Conservation (phyloP, 64 coral and sea anemone genomes). For the Stichodactyla helianthus region DNA sequence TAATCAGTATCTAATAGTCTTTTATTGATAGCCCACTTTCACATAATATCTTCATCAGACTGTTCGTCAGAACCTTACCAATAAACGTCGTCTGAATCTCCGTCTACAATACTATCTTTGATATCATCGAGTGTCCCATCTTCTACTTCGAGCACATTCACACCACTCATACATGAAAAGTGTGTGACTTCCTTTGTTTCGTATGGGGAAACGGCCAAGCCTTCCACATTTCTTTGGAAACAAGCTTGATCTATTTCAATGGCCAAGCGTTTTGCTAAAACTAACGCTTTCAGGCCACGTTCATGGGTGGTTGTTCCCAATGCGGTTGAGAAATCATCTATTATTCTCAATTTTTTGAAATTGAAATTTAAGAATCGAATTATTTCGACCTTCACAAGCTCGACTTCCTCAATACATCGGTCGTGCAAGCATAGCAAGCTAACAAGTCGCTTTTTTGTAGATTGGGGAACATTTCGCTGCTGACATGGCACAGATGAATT, state of each 20-base stretch:
- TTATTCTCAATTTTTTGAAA: neutral
- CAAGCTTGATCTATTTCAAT: neutral
- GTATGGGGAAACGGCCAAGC: neutral
- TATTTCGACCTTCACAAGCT: neutral
- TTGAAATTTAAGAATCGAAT: neutral
- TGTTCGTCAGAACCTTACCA: too few relatives aligned
- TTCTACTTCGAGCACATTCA: too few relatives aligned
- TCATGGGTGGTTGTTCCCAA: neutral
- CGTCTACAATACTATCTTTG: too few relatives aligned
- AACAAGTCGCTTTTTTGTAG: neutral
- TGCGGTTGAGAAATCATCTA: neutral
- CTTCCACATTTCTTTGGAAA: neutral
- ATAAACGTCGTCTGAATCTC: too few relatives aligned
- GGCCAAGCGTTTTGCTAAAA: neutral
- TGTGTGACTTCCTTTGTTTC: neutral
- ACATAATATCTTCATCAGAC: too few relatives aligned
- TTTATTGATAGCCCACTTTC: too few relatives aligned
- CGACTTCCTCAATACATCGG: neutral
- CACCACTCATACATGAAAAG: too few relatives aligned
- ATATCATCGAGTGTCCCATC: too few relatives aligned
- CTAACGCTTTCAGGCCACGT: neutral
- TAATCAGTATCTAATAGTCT: too few relatives aligned
- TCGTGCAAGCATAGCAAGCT: neutral
- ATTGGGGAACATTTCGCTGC: neutral
- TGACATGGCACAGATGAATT: neutral